These are phyloP conservation scores for Pterostichus madidus DNA, from an alignment of 2,888 invertebrate species.

Conservation along the genomic window DNA sequence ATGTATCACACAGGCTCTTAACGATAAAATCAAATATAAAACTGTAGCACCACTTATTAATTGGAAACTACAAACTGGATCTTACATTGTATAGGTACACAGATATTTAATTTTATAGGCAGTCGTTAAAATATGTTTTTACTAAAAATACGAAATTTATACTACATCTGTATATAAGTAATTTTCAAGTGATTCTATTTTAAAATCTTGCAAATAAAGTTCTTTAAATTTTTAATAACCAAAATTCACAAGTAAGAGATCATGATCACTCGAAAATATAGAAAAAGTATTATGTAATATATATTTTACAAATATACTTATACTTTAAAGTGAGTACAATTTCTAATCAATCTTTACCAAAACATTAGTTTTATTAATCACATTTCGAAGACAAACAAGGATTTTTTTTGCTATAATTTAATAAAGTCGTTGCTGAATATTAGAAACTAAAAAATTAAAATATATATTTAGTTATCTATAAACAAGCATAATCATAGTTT, in stretches of 20 bases:
- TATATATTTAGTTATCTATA: too few relatives aligned
- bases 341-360: constrained; percentile 2
- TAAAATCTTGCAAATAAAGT: constrained; percentile 18
- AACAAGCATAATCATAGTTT: too few relatives aligned
- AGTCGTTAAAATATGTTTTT: constrained; percentile 35
- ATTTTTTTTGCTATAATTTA: too few relatives aligned
- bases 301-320: constrained; percentile 12
- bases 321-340: constrained; percentile 15
- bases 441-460: too few relatives aligned
- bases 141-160: constrained; percentile 21
- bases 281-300: constrained; percentile 5
- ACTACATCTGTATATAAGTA: constrained; percentile 10
- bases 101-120: constrained; percentile 39
- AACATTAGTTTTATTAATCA: constrained; percentile 15
- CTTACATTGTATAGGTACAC: constrained; percentile 34
- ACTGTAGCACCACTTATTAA: constrained; percentile 59
- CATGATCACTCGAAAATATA: constrained; percentile 24
- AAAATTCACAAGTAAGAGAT: constrained; percentile 42
- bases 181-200: constrained; percentile 20
- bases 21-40: constrained; percentile 55
- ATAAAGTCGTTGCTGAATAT: too few relatives aligned
- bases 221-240: constrained; percentile 11
- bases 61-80: constrained; percentile 48
- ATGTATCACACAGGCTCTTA: constrained; percentile 60
- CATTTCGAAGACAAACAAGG: background rate